phyloP scores from a whole-genome alignment of 1,140 invertebrate genomes.

The Euwallacea similis region DNA sequence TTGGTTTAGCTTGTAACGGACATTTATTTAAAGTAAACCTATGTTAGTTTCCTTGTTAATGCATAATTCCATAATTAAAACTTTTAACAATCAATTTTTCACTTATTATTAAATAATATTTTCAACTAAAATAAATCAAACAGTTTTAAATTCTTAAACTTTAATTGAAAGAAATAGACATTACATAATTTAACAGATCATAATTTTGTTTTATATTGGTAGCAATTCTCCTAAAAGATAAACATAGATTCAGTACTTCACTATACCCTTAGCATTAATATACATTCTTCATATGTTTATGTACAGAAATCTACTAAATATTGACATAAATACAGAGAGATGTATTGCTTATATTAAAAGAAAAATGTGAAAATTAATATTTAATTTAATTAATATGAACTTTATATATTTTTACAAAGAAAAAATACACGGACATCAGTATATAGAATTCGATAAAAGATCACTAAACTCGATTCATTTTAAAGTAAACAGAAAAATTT shows the following conservation, averaged over 20 bases:
- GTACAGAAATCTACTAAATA: constrained; percentile 24
- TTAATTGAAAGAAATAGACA: constrained; percentile 31
- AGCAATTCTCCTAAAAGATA: constrained; percentile 16
- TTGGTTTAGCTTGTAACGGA: too few species aligned
- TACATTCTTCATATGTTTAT: constrained; percentile 31
- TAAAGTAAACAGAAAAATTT: too few species aligned
- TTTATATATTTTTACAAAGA: constrained; percentile 17
- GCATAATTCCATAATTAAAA: too few species aligned
- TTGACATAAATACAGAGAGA: constrained; percentile 24
- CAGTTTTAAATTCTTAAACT: constrained; percentile 16
- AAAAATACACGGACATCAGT: not conserved
- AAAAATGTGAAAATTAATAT: constrained; percentile 7
- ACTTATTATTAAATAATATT: not conserved
- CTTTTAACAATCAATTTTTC: not conserved
- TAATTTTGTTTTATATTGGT: constrained; percentile 28
- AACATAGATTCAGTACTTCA: constrained; percentile 25
- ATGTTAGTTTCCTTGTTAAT: too few species aligned
- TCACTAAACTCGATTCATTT: too few species aligned
- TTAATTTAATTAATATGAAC: constrained; percentile 2
- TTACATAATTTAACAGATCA: constrained; percentile 32
- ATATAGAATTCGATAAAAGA: too few species aligned
- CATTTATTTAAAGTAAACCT: too few species aligned
- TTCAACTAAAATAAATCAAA: not conserved
- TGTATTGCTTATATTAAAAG: constrained; percentile 24
- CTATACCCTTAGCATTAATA: constrained; percentile 26